Evolutionary conservation across 2,113 vertebrate genomes (phyloP).

Genomic region (Sisor rabdophorus): DNA sequence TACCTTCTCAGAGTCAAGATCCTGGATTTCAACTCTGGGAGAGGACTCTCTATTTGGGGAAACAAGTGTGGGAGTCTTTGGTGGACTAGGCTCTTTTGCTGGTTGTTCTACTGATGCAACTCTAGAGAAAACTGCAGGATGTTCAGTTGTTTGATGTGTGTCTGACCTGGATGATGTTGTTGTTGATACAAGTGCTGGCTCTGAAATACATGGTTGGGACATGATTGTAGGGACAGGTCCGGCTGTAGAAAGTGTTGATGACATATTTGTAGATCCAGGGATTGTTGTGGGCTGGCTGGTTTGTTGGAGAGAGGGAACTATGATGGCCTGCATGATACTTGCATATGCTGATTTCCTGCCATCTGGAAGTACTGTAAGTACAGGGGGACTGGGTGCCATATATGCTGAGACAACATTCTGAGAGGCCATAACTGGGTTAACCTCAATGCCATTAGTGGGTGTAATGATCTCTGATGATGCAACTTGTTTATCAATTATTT

Average conservation of each 20-base stretch:
- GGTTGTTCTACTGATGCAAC: slow-evolving; percentile 70
- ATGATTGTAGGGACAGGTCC: slow-evolving; percentile 29
- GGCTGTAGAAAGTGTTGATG: slow-evolving; percentile 30
- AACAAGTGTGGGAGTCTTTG: slow-evolving; percentile 48
- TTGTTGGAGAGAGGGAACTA: slow-evolving; percentile 63
- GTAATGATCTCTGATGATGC: slow-evolving; percentile 58
- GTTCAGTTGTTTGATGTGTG: slow-evolving; percentile 59
- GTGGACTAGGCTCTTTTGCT: slow-evolving; percentile 69
- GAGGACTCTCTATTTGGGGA: slow-evolving; percentile 54
- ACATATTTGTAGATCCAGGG: slow-evolving; percentile 9
- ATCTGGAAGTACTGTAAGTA: slow-evolving; percentile 68
- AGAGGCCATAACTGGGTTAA: slow-evolving; percentile 51
- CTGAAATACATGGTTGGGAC: slow-evolving; percentile 24
- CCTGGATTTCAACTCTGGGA: slow-evolving; percentile 67
- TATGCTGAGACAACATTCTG: slow-evolving; percentile 51
- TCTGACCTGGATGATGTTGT: slow-evolving; percentile 48
- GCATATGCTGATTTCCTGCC: slow-evolving; percentile 80
- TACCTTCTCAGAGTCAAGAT: slow-evolving; percentile 89
- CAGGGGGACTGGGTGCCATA: slow-evolving; percentile 52
- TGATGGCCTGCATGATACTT: slow-evolving; percentile 86
- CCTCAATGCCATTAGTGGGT: slow-evolving; percentile 56
- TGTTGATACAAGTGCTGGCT: slow-evolving; percentile 34
- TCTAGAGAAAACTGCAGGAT: slow-evolving; percentile 73
- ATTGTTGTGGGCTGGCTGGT: slow-evolving; percentile 35
- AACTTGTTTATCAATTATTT: slow-evolving; percentile 48